A percentile compares a stretch with the other conserved stretches of the same genome.
Conservation (phyloP, 2,888 invertebrate species). For the Phymatocera aterrima region DNA sequence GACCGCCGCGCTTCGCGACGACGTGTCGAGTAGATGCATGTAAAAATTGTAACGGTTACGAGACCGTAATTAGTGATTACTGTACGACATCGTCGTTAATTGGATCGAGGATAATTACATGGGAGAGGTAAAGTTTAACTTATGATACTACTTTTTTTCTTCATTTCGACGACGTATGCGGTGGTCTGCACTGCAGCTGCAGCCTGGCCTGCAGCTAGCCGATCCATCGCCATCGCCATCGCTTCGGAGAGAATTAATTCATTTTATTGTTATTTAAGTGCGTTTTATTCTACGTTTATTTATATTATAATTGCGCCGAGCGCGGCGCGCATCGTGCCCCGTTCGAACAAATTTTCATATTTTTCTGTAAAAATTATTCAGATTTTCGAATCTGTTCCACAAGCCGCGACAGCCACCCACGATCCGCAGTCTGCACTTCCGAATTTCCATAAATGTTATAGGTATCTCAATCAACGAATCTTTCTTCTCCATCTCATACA, state of each 20-base stretch:
- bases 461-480: too few species aligned
- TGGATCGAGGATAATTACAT: slow-evolving; percentile 31
- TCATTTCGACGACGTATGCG: neutral
- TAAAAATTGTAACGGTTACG: neutral
- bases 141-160: too few species aligned
- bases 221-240: too few species aligned
- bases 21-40: slow-evolving; percentile 23
- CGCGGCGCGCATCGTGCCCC: too few species aligned
- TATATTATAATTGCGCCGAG: neutral
- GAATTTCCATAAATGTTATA: too few species aligned
- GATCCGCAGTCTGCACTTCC: too few species aligned
- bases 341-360: too few species aligned
- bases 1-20: neutral
- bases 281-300: neutral
- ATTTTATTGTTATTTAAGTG: slow-evolving; percentile 4
- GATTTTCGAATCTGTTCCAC: too few species aligned
- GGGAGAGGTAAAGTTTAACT: slow-evolving; percentile 29
- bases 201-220: neutral
- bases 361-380: too few species aligned
- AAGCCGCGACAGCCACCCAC: too few species aligned
- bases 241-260: slow-evolving; percentile 26
- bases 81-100: neutral
- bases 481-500: too few species aligned
- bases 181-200: neutral
- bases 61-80: too few species aligned